Evolutionary conservation across 1,140 invertebrate genomes (phyloP).

Genomic region (Oedothorax gibbosus): DNA sequence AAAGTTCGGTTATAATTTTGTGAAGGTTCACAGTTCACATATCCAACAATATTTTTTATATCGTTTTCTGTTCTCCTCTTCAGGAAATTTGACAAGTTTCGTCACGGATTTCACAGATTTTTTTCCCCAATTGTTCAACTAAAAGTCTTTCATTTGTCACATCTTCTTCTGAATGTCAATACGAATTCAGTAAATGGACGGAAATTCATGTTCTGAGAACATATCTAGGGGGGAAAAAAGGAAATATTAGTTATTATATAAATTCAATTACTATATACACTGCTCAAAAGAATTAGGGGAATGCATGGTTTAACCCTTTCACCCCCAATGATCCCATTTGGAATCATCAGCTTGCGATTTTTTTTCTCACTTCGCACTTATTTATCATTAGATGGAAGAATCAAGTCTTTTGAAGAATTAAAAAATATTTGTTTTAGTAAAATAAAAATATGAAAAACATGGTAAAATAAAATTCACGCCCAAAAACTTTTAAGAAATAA

Average conservation of each 20-base stretch:
- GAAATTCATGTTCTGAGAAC: slow-evolving; percentile 18
- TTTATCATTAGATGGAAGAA: no score
- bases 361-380: no score
- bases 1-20: background rate
- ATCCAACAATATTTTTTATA: background rate
- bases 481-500: no score
- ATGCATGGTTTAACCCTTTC: background rate
- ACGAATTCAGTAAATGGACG: slow-evolving; percentile 42
- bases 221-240: slow-evolving; percentile 21
- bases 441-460: no score
- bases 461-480: no score
- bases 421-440: no score
- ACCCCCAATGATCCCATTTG: no score
- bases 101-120: background rate
- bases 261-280: background rate
- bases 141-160: slow-evolving; percentile 35
- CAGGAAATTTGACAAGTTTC: background rate
- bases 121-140: background rate
- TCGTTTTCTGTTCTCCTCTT: background rate
- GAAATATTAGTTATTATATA: background rate
- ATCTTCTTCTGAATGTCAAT: slow-evolving; percentile 41
- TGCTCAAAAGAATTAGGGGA: background rate
- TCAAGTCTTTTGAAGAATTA: no score
- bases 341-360: no score
- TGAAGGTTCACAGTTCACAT: background rate